Base-by-base conservation (phyloP, 37 sponge, comb jelly and placozoan species). In the Crambe crambe region DNA sequence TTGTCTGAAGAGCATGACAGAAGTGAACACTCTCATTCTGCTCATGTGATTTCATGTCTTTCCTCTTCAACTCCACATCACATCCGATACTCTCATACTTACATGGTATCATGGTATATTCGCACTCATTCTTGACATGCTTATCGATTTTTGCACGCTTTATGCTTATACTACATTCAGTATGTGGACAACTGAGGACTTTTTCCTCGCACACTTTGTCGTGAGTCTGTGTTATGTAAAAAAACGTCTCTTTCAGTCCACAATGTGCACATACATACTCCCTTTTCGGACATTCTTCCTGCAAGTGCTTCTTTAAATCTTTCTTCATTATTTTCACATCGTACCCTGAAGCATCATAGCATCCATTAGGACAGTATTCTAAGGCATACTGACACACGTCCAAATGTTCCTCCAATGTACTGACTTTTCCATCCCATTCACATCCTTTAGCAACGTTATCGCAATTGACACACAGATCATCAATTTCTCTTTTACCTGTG, bases 181-280 rank as follows among this genome's bases (percentile, higher is more conserved):
- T 30, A n/a, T 82, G 73, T 15, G 83, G 74, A 27, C 83, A 82
- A 35, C 36, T 42, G 10, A 74, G 37, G 15, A 42, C 37, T 23
- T 59, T 18, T 38, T 51, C 63, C 23, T 62, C 62, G 32, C 83
- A 82, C 18, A 18, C 54, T 21, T 32, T 40, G 43, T 42, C 62
- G 47, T 82, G 83, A n/a, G 20, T 57, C 21, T 62, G 61, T n/a
- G 66, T 74, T 47, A 62, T 74, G 34, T 73, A 42, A 37, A 36
- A 25, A 42, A 63, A 64, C 29, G 37, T 54, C 3, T 74, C 83
- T 17, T 61, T 74, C 54, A 38, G 51, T 23, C 58, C 42, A 36
- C 74, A 82, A n/a, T 74, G 38, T 0, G 62, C 62, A 43, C 83
- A 82, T 43, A 42, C 37, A 38, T 82, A 64, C 43, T 74, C 74